Percentiles rank a stretch among this genome's conserved stretches.
Evolutionary conservation across 2,888 invertebrate genomes (phyloP).

Genomic region (Dorcus hopei): DNA sequence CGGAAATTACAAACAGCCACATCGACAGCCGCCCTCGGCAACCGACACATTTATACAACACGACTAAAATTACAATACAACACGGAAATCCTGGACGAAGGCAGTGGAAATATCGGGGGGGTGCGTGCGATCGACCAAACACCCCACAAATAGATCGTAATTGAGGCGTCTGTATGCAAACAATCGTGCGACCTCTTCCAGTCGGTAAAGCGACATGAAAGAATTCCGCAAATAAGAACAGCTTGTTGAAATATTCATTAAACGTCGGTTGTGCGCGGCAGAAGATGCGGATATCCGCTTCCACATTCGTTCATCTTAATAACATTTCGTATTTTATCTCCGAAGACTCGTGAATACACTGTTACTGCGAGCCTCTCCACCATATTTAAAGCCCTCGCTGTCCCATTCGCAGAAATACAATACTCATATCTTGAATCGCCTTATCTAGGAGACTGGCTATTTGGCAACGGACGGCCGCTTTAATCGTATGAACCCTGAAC

Average conservation of each 20-base stretch:
- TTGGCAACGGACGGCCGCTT: constrained; percentile 3
- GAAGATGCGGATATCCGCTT: constrained; percentile 18
- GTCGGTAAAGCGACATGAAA: constrained; percentile 24
- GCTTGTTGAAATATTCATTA: constrained; percentile 23
- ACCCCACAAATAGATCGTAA: constrained; percentile 20
- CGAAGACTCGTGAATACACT: neutral
- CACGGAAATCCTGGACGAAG: constrained; percentile 26
- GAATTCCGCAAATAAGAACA: constrained; percentile 20
- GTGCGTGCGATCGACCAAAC: neutral
- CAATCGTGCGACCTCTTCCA: constrained; percentile 25
- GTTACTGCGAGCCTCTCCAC: neutral
- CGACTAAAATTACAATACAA: constrained; percentile 28
- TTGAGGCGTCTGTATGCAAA: constrained; percentile 29
- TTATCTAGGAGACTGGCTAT: constrained; percentile 1
- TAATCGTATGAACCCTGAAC: neutral
- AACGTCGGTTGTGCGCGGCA: constrained; percentile 11
- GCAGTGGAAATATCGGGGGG: constrained; percentile 2
- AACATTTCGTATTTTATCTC: constrained; percentile 6
- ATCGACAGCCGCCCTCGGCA: constrained; percentile 27
- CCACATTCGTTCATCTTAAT: constrained; percentile 19
- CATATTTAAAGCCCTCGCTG: neutral
- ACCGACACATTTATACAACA: constrained; percentile 28
- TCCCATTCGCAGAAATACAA: constrained; percentile 1
- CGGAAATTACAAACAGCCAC: constrained; percentile 38
- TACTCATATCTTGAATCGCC: constrained; percentile 3